phyloP scores from a whole-genome alignment of 1,140 invertebrate genomes.

The Drosophila pseudoananassae region DNA sequence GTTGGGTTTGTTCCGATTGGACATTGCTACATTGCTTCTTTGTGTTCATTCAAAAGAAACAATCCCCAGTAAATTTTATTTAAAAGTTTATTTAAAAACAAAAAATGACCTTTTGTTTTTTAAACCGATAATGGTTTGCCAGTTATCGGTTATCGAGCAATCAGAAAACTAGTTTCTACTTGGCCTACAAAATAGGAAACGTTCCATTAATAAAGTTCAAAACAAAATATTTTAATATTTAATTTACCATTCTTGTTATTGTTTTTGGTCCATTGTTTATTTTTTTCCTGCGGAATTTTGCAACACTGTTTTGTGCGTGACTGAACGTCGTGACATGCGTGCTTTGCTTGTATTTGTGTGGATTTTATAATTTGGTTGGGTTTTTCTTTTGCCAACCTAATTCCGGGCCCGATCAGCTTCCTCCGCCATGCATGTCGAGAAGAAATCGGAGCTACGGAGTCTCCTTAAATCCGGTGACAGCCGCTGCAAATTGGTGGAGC shows the following conservation, averaged over 20 bases:
- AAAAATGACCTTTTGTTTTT: too few relatives aligned
- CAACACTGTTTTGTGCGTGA: constrained; percentile 75
- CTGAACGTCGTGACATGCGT: constrained; percentile 72
- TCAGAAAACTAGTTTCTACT: not conserved
- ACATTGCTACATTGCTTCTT: too few relatives aligned
- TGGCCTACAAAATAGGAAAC: not conserved
- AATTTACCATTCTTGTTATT: not conserved
- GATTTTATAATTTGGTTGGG: constrained; percentile 40
- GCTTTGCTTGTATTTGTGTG: constrained; percentile 40
- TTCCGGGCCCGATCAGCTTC: constrained; percentile 3
- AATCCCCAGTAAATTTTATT: too few relatives aligned
- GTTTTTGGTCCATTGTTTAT: not conserved
- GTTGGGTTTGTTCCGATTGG: too few relatives aligned
- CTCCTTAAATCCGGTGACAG: constrained; percentile 66
- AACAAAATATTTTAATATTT: too few relatives aligned
- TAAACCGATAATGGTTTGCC: not conserved
- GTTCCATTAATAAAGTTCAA: not conserved
- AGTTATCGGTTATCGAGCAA: not conserved
- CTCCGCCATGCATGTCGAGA: constrained; percentile 60
- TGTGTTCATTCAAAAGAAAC: too few relatives aligned
- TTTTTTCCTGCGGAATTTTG: constrained; percentile 9
- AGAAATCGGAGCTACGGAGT: constrained; percentile 61
- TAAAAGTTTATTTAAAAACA: too few relatives aligned
- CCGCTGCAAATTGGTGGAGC: constrained; percentile 66
- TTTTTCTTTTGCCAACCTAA: constrained; percentile 8